These are phyloP conservation scores for Clanis bilineata DNA, from an alignment of 2,888 invertebrate species.

Conservation along the genomic window DNA sequence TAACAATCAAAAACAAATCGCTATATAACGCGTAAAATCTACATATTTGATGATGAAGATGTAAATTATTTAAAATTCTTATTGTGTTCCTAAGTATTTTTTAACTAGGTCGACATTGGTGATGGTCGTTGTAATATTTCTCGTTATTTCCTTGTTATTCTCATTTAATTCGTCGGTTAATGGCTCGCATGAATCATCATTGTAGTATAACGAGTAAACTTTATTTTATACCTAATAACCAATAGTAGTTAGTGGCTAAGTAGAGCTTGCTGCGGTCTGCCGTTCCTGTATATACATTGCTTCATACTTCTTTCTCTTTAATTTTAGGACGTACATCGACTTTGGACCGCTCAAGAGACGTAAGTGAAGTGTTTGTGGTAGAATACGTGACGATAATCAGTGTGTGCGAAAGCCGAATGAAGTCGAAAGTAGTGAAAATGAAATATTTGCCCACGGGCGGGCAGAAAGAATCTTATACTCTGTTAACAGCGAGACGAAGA, in stretches of 20 bases:
- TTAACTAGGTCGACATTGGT: not conserved
- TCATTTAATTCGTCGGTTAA: not conserved
- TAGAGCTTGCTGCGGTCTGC: constrained; percentile 28
- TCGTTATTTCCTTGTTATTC: constrained; percentile 15
- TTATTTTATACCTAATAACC: not conserved
- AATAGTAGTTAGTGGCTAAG: constrained; percentile 24
- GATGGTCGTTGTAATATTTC: constrained; percentile 1
- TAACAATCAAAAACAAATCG: too few relatives aligned
- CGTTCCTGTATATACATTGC: constrained; percentile 61
- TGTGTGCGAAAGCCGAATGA: constrained; percentile 64
- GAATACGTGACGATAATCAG: constrained; percentile 36
- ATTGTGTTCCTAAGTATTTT: not conserved
- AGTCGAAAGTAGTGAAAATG: constrained; percentile 80
- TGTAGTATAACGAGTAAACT: constrained; percentile 11
- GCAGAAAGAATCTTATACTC: constrained; percentile 83
- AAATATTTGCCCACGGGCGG: constrained; percentile 84
- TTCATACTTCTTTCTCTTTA: constrained; percentile 66
- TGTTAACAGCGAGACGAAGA: constrained; percentile 83
- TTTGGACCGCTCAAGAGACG: constrained; percentile 31
- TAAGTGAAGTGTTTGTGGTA: constrained; percentile 36
- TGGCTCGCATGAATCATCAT: constrained; percentile 16
- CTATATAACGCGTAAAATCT: too few relatives aligned
- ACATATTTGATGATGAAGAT: not conserved
- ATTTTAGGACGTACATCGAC: constrained; percentile 48
- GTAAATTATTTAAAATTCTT: not conserved